These are phyloP conservation scores for Rhagium mordax DNA, from an alignment of 2,888 invertebrate genomes.

Conservation along the genomic window DNA sequence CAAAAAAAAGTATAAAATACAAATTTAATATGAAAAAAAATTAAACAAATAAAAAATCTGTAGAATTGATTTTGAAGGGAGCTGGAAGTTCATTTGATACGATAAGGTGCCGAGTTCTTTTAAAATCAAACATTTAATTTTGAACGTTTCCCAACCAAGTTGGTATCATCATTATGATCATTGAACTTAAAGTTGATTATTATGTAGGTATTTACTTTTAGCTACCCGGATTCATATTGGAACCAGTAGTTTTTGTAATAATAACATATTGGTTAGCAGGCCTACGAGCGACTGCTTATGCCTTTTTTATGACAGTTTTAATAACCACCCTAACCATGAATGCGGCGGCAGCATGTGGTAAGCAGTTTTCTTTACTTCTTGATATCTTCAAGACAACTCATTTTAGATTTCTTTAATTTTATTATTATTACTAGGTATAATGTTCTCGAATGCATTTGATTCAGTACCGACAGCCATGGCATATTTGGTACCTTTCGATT, in stretches of 20 bases:
- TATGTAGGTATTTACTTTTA: conserved; percentile 64
- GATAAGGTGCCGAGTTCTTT: no score
- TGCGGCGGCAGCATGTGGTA: conserved; percentile 90
- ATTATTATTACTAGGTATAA: no score
- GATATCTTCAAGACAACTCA: no score
- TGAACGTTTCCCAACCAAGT: no score
- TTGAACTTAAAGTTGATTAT: not conserved
- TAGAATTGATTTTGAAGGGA: no score
- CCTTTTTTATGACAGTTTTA: conserved; percentile 80
- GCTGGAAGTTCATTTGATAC: no score
- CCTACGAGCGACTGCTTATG: conserved; percentile 78
- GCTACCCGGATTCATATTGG: conserved; percentile 89
- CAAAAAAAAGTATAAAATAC: no score
- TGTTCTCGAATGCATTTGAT: conserved; percentile 89
- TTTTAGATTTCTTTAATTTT: no score
- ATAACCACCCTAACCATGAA: conserved; percentile 86
- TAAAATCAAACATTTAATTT: no score
- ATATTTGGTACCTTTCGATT: conserved; percentile 89
- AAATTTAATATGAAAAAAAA: no score
- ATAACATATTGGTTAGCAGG: conserved; percentile 92
- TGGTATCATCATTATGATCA: no score
- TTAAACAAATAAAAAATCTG: no score
- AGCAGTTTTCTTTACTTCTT: conserved; percentile 43
- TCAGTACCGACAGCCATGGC: conserved; percentile 87
- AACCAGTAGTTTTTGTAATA: conserved; percentile 85